A percentile compares a stretch with the other conserved stretches of the same genome.
These are phyloP conservation scores for Pseudomugil tenellus DNA, from an alignment of 2,797 vertebrate genomes.

Conservation along the genomic window DNA sequence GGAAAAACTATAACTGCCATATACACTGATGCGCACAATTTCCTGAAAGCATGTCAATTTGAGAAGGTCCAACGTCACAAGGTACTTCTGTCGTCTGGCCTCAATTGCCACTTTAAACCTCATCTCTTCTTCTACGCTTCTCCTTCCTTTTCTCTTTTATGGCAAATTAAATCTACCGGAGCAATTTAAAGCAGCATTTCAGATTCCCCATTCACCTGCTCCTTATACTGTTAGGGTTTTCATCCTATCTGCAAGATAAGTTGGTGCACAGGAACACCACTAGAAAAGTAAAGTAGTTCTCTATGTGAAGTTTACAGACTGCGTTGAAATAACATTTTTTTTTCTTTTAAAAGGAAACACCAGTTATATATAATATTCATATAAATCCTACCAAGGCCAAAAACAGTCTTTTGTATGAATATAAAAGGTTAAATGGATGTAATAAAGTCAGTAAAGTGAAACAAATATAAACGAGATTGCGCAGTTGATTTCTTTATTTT, in stretches of 20 bases:
- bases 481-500: too few relatives aligned
- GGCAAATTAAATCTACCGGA: slow-evolving; percentile 56
- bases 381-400: slow-evolving; percentile 4
- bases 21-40: slow-evolving; percentile 31
- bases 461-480: too few relatives aligned
- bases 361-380: background rate
- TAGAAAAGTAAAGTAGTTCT: slow-evolving; percentile 35
- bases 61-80: slow-evolving; percentile 17
- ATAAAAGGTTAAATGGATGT: too few relatives aligned
- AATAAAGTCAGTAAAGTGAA: too few relatives aligned
- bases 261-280: too few relatives aligned
- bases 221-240: too few relatives aligned
- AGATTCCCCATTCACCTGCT: slow-evolving; percentile 7
- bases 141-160: slow-evolving; percentile 6
- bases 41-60: slow-evolving; percentile 31
- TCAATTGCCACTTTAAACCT: slow-evolving; percentile 49
- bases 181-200: slow-evolving; percentile 31
- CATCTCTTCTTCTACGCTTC: slow-evolving; percentile 30
- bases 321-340: slow-evolving; percentile 4
- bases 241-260: too few relatives aligned
- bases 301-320: slow-evolving; percentile 24
- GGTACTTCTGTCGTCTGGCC: slow-evolving; percentile 33
- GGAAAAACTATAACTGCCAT: slow-evolving; percentile 27
- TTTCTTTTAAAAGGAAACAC: background rate
- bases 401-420: slow-evolving; percentile 3